phyloP scores from a whole-genome alignment of 2,888 invertebrate species.

The Chrysotoxum bicinctum region DNA sequence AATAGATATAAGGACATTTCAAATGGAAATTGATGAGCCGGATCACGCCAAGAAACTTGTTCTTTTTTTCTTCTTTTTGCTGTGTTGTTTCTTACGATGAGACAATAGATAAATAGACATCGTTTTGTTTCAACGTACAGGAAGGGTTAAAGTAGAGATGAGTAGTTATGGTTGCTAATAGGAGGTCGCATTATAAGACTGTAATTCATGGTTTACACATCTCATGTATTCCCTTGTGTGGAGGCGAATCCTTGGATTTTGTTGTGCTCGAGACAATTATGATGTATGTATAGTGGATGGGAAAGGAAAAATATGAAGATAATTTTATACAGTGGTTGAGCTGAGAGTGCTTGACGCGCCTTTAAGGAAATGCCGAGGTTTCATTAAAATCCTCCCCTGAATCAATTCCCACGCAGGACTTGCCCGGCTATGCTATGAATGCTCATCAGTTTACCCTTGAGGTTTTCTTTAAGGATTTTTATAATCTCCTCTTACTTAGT shows the following conservation, averaged over 20 bases:
- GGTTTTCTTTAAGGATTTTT: not conserved
- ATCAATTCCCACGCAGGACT: too few relatives aligned
- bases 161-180: slow-evolving; percentile 32
- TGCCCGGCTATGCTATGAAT: not conserved
- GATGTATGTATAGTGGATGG: not conserved
- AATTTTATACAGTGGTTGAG: not conserved
- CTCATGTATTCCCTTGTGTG: slow-evolving; percentile 16
- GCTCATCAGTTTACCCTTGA: not conserved
- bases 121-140: slow-evolving; percentile 2
- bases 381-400: not conserved
- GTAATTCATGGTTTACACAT: slow-evolving; percentile 28
- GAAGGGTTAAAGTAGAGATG: slow-evolving; percentile 22
- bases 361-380: not conserved
- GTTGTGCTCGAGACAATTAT: slow-evolving; percentile 11
- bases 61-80: not conserved
- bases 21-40: slow-evolving; percentile 44
- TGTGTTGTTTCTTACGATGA: slow-evolving; percentile 3
- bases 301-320: not conserved
- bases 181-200: slow-evolving; percentile 16
- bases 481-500: too few relatives aligned
- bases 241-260: slow-evolving; percentile 25
- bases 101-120: slow-evolving; percentile 36
- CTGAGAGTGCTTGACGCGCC: not conserved
- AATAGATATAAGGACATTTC: slow-evolving; percentile 46
- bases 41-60: slow-evolving; percentile 36